Evolutionary conservation across 2,797 vertebrate genomes (phyloP), one percentile per base, ranked within the genome.

Genomic region (Gadopsis marmoratus): DNA sequence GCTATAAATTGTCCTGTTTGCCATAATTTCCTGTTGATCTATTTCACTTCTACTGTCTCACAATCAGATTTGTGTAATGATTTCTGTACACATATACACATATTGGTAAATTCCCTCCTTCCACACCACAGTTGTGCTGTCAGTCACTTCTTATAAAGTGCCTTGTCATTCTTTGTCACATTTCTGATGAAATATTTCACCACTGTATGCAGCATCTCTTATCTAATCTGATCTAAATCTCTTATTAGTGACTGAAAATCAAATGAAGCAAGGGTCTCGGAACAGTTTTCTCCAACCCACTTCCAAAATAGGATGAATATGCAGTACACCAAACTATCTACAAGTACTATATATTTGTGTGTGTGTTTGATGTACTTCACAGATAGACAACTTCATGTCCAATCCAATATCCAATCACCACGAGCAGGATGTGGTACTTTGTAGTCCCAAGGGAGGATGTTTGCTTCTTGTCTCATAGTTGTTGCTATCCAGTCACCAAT

Each of bases 311-410:
- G n/a, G 55, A 68, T 71, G 47, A 77, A 54, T 55, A 63, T 56
- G 74, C 19, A 55, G 47, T 39, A 80, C 53, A 81, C 21, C 59
- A 23, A 41, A 29, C 48, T 76, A 65, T 45, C 14, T 85, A 63
- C 79, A 56, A 69, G 66, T 73, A 74, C 29, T 77, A 58, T 11
- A 43, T 83, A 23, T 67, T 66, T 41, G 54, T 54, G 13, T 66
- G 58, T 79, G 64, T 76, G 39, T 69, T 55, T 74, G 78, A 75
- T 88, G 79, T 75, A 79, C 76, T 79, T 89, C 64, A 87, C 80
- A 72, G 71, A 76, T 75, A 76, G 63, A 85, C 35, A 55, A 55
- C 50, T 63, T 76, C 43, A 67, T 78, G 65, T 82, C 77, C 26
- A 39, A 39, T 39, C 37, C 37, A 39, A 39, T 77, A 58, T 88